phyloP scores from a whole-genome alignment of 2,113 vertebrate species.

The Saguinus midas region DNA sequence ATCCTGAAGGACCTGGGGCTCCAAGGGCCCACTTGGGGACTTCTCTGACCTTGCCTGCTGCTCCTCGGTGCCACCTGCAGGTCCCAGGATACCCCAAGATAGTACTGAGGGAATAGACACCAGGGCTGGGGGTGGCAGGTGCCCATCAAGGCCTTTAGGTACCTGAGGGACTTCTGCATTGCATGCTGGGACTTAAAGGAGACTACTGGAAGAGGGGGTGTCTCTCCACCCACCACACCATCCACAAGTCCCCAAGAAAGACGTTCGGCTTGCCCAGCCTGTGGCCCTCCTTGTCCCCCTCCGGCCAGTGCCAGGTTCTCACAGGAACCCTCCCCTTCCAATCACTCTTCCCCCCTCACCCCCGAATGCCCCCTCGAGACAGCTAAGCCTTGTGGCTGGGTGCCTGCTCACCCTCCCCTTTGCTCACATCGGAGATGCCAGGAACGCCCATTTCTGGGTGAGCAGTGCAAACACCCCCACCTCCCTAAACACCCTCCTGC shows the following conservation, averaged over 20 bases:
- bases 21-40: background rate
- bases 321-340: background rate
- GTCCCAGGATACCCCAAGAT: background rate
- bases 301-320: conserved; percentile 26
- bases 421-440: conserved; percentile 46
- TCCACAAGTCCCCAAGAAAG: background rate
- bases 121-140: background rate
- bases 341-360: background rate
- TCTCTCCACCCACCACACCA: background rate
- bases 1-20: conserved; percentile 47
- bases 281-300: background rate
- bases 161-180: background rate
- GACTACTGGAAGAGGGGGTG: background rate
- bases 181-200: background rate
- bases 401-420: conserved; percentile 64
- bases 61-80: conserved; percentile 52
- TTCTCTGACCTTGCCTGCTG: background rate
- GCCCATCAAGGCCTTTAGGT: background rate
- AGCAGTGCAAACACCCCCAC: conserved; percentile 64
- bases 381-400: conserved; percentile 48
- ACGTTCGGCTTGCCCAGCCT: background rate
- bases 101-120: background rate
- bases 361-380: conserved; percentile 40
- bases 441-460: conserved; percentile 71
- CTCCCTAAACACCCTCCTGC: conserved; percentile 53